Percentiles rank a stretch among this genome's conserved stretches.
These are phyloP conservation scores for Acheta domesticus DNA, from an alignment of 2,888 invertebrate genomes.

Conservation along the genomic window DNA sequence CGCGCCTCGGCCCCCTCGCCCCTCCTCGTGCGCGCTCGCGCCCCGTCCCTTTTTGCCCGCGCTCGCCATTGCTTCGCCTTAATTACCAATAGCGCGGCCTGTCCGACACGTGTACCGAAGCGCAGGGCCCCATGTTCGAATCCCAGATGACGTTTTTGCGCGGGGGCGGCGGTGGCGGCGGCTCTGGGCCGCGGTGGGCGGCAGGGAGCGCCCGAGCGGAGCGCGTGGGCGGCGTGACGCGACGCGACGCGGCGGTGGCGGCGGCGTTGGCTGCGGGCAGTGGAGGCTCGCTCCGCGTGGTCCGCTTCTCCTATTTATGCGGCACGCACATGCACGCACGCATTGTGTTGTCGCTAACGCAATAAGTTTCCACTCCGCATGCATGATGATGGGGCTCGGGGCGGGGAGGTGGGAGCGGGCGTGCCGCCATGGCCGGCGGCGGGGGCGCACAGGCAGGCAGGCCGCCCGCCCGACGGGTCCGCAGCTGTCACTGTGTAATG, in stretches of 20 bases:
- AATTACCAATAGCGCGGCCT: constrained; percentile 7
- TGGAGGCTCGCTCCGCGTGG: too few species aligned
- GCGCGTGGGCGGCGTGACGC: too few species aligned
- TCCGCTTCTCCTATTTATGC: background rate
- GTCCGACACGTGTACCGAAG: constrained; percentile 1
- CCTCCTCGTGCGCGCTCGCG: background rate
- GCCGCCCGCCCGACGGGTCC: too few species aligned
- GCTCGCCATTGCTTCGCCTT: background rate
- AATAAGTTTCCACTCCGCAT: constrained; percentile 18
- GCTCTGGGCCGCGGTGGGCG: background rate
- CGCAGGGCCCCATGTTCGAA: background rate
- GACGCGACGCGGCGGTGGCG: too few species aligned
- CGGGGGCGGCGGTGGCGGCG: background rate
- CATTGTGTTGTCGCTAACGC: background rate
- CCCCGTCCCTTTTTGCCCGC: background rate
- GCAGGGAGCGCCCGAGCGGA: too few species aligned
- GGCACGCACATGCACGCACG: background rate
- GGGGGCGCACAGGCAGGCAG: too few species aligned
- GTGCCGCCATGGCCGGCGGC: background rate
- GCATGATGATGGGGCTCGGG: constrained; percentile 9
- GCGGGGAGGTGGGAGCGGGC: background rate
- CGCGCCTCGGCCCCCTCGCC: background rate
- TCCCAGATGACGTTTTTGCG: background rate
- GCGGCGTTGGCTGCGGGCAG: too few species aligned
- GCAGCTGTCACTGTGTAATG: too few species aligned